These are phyloP conservation scores for Drosophila willistoni DNA, from an alignment of 1,140 invertebrate genomes.

Conservation along the genomic window DNA sequence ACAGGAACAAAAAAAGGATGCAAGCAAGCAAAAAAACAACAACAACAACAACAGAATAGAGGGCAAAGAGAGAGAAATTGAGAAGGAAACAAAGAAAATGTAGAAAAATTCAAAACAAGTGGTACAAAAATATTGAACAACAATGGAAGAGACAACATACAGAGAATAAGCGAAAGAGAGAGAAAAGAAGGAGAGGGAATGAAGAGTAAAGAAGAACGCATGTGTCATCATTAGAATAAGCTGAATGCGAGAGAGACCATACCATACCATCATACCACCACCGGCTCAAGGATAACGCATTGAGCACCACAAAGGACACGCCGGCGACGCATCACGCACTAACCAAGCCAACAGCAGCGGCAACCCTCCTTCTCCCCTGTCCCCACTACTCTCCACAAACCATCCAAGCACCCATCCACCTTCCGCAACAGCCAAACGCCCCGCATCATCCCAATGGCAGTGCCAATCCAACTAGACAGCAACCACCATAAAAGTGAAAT, in stretches of 20 bases:
- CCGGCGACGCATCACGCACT: slow-evolving; percentile 59
- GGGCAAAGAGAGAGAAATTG: slow-evolving; percentile 36
- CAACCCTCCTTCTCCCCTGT: not conserved
- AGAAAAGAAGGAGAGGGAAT: slow-evolving; percentile 19
- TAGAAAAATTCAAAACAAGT: slow-evolving; percentile 78
- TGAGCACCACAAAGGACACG: slow-evolving; percentile 69
- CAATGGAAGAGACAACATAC: slow-evolving; percentile 43
- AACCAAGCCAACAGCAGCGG: slow-evolving; percentile 15
- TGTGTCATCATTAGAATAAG: slow-evolving; percentile 79
- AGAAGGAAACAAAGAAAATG: slow-evolving; percentile 45
- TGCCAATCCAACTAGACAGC: slow-evolving; percentile 52
- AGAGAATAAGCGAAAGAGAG: not conserved
- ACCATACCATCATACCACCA: slow-evolving; percentile 25
- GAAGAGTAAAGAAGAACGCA: slow-evolving; percentile 50
- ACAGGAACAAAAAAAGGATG: slow-evolving; percentile 20
- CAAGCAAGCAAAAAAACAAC: slow-evolving; percentile 2
- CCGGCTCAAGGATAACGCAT: slow-evolving; percentile 52
- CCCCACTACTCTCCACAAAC: too few relatives aligned
- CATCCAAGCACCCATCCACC: slow-evolving; percentile 17
- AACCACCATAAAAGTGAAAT: slow-evolving; percentile 79
- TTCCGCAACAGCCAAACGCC: not conserved
- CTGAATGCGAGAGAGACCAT: slow-evolving; percentile 25
- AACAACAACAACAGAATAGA: slow-evolving; percentile 15
- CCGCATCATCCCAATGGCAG: slow-evolving; percentile 28
- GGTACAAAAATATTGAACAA: slow-evolving; percentile 78